Evolutionary conservation across 2,113 vertebrate species (phyloP).

Genomic region (Nannobrachium achirus): DNA sequence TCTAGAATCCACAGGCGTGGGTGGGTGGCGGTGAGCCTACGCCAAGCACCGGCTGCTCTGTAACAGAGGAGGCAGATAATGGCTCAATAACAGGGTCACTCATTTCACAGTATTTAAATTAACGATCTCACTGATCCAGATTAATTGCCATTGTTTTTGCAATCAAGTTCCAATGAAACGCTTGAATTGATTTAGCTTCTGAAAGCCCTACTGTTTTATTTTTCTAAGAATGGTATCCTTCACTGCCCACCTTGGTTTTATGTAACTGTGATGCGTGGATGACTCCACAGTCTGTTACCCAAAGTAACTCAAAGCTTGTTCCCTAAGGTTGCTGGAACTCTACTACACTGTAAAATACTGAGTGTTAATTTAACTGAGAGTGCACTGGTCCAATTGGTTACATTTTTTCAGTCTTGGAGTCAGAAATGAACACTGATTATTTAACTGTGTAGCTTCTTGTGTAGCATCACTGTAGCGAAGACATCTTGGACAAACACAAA

Average conservation of each 20-base stretch:
- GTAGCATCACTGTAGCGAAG: slow-evolving; percentile 65
- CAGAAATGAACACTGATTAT: too few species aligned
- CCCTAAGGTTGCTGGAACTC: slow-evolving; percentile 34
- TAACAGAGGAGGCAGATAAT: slow-evolving; percentile 39
- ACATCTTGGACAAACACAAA: slow-evolving; percentile 65
- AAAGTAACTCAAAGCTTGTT: slow-evolving; percentile 47
- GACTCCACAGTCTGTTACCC: slow-evolving; percentile 13
- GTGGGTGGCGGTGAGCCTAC: slow-evolving; percentile 5
- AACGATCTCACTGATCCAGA: background rate
- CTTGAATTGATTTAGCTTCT: background rate
- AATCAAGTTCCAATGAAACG: background rate
- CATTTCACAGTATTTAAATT: background rate
- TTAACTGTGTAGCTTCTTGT: slow-evolving; percentile 5
- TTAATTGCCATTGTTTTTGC: too few species aligned
- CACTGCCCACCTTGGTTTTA: slow-evolving; percentile 14
- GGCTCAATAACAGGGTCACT: background rate
- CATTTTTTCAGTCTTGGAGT: too few species aligned
- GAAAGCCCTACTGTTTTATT: background rate
- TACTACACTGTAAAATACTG: background rate
- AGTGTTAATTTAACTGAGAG: too few species aligned
- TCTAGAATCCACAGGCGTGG: background rate
- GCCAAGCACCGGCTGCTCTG: slow-evolving; percentile 29
- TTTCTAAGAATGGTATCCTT: background rate
- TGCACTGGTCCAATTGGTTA: too few species aligned
- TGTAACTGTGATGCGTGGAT: slow-evolving; percentile 22